These are phyloP conservation scores for Pagrus major DNA, from an alignment of 2,113 vertebrate genomes.

Conservation along the genomic window DNA sequence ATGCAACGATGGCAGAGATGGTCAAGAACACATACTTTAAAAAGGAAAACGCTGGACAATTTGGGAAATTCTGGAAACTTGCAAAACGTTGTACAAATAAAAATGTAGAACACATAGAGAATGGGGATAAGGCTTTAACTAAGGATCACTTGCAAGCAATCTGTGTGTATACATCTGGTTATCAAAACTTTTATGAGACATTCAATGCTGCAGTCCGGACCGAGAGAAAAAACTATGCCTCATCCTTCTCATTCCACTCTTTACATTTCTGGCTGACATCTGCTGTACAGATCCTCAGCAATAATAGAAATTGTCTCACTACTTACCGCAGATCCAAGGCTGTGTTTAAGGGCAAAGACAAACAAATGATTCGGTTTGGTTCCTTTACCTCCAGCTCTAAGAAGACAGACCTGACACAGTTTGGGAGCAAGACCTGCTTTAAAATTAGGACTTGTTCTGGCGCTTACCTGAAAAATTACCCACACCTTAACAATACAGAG, in stretches of 20 bases:
- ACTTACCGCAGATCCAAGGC: background rate
- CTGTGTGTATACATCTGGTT: slow-evolving; percentile 3
- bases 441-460: slow-evolving; percentile 22
- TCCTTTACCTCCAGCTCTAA: slow-evolving; percentile 28
- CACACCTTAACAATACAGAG: accelerated
- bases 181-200: accelerated
- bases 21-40: background rate
- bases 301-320: background rate
- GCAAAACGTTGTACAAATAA: accelerated
- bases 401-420: accelerated
- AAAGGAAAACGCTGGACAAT: background rate
- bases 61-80: accelerated
- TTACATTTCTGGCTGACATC: slow-evolving; percentile 54
- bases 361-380: slow-evolving; percentile 39
- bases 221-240: background rate
- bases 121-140: background rate
- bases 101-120: accelerated
- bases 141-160: slow-evolving; percentile 36
- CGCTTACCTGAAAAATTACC: slow-evolving; percentile 15
- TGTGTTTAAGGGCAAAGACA: background rate
- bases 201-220: slow-evolving; percentile 23
- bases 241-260: slow-evolving; percentile 13
- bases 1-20: background rate
- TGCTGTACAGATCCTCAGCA: slow-evolving; percentile 28
- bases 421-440: slow-evolving; percentile 36